Percentiles rank a stretch among this genome's conserved stretches.
Conservation (phyloP, 1,140 invertebrate species). For the Mercenaria mercenaria region DNA sequence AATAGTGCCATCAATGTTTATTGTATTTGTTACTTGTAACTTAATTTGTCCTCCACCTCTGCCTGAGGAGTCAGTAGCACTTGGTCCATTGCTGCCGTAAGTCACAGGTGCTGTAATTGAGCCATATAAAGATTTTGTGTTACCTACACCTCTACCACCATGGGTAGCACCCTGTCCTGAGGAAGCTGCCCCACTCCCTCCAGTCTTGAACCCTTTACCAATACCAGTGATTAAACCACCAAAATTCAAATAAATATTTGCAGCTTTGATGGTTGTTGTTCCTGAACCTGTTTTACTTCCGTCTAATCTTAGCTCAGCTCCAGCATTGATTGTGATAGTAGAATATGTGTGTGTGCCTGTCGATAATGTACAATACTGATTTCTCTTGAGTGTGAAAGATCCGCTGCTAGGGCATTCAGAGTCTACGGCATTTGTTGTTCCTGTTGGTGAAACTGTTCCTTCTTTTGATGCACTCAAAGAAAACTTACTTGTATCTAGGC, state of each 20-base stretch:
- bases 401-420: conserved; percentile 44
- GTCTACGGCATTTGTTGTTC: conserved; percentile 12
- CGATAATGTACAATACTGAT: conserved; percentile 69
- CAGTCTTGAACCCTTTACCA: conserved; percentile 69
- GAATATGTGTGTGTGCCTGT: conserved; percentile 67
- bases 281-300: conserved; percentile 70
- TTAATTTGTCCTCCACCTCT: conserved; percentile 78
- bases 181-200: conserved; percentile 69
- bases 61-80: conserved; percentile 61
- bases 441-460: conserved; percentile 14
- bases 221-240: conserved; percentile 70
- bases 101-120: conserved; percentile 67
- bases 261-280: conserved; percentile 72
- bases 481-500: conserved; percentile 26
- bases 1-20: conserved; percentile 74
- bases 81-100: conserved; percentile 79
- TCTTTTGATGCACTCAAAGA: not conserved
- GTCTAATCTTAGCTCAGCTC: conserved; percentile 68
- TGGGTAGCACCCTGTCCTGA: conserved; percentile 68
- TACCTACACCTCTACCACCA: conserved; percentile 73
- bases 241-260: conserved; percentile 69
- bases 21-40: conserved; percentile 36
- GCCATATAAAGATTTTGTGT: conserved; percentile 70
- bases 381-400: conserved; percentile 52
- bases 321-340: conserved; percentile 70